phyloP scores from a whole-genome alignment of 2,113 vertebrate species.

The Donacobius atricapilla region DNA sequence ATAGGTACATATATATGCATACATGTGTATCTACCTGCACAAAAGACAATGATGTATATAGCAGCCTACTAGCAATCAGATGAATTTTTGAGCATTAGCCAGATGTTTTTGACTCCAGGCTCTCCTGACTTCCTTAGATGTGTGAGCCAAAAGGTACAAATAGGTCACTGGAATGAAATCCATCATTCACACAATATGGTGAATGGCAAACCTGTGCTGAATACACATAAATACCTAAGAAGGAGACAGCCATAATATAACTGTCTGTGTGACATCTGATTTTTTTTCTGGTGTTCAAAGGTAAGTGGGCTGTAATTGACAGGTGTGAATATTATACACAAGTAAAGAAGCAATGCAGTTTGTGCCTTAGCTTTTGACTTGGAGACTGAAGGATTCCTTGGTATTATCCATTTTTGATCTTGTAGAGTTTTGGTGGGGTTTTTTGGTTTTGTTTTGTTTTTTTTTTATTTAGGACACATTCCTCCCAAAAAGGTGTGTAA shows the following conservation, averaged over 20 bases:
- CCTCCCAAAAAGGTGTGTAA: background rate
- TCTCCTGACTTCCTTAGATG: background rate
- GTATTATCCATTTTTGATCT: background rate
- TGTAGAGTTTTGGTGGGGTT: too few relatives aligned
- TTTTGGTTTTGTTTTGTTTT: too few relatives aligned
- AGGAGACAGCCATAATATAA: background rate
- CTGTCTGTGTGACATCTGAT: background rate
- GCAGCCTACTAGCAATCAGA: background rate
- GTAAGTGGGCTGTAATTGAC: background rate
- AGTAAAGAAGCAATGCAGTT: background rate
- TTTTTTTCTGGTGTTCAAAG: background rate
- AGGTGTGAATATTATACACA: background rate
- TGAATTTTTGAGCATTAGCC: background rate
- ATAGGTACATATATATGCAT: background rate
- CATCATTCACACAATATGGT: accelerated
- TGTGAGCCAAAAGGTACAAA: background rate
- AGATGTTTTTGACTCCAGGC: background rate
- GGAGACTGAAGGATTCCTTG: background rate
- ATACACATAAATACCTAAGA: background rate
- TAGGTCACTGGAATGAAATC: background rate
- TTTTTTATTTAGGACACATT: background rate
- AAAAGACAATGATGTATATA: background rate
- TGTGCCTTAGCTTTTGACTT: background rate
- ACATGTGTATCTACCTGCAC: background rate
- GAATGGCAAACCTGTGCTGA: background rate